Percentiles rank a stretch among this genome's conserved stretches.
Evolutionary conservation across 2,888 invertebrate species (phyloP).

Genomic region (Hemicrepidius hirtus): DNA sequence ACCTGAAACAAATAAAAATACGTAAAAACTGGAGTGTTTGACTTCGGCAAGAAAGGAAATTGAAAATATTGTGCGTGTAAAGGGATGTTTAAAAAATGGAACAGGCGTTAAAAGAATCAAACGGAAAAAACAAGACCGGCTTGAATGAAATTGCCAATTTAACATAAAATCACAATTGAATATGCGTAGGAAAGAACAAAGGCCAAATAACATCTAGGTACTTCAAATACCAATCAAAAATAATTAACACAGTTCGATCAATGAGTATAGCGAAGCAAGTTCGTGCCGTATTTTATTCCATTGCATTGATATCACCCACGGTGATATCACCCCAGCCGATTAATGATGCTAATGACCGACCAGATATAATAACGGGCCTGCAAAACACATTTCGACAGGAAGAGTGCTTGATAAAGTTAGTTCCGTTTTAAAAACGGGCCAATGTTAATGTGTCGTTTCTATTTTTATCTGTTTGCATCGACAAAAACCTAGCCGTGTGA

Average conservation of each 20-base stretch:
- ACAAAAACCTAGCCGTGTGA: conserved; percentile 23
- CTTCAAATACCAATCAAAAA: conserved; percentile 43
- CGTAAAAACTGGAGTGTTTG: conserved; percentile 14
- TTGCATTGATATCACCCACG: conserved; percentile 47
- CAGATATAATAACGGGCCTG: conserved; percentile 19
- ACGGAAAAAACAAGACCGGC: background rate
- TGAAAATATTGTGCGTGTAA: conserved; percentile 23
- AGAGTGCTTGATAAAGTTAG: conserved; percentile 20
- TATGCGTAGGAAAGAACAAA: conserved; percentile 32
- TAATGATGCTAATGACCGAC: conserved; percentile 46
- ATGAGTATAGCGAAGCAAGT: conserved; percentile 43
- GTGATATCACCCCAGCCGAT: conserved; percentile 43
- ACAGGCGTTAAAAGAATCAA: conserved; percentile 11
- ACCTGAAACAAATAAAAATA: conserved; percentile 32
- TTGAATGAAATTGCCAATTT: conserved; percentile 30
- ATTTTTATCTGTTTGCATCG: conserved; percentile 22
- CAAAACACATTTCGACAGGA: conserved; percentile 37
- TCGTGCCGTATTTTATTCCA: conserved; percentile 33
- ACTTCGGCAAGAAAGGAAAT: conserved; percentile 11
- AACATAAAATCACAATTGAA: conserved; percentile 26
- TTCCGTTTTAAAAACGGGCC: conserved; percentile 32
- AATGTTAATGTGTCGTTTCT: conserved; percentile 34
- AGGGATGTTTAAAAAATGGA: conserved; percentile 17
- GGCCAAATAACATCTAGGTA: conserved; percentile 17
- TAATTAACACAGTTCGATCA: conserved; percentile 44